Percentiles rank a stretch among this genome's conserved stretches.
Evolutionary conservation across 1,140 invertebrate genomes (phyloP).

Genomic region (Lordiphosa mommai): DNA sequence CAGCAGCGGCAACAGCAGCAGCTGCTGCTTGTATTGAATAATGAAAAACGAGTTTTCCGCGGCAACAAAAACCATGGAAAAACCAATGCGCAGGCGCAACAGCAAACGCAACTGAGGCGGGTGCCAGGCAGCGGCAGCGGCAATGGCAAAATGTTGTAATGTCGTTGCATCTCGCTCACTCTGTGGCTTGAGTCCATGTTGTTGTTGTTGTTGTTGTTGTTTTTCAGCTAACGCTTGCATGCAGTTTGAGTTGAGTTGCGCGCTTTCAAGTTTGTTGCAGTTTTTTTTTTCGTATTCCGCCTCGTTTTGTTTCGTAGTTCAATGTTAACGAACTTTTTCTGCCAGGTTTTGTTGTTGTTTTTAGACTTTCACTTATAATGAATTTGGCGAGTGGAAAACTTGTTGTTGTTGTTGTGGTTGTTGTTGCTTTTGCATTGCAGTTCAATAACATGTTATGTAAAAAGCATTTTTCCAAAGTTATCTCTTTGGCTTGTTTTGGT

Average conservation of each 20-base stretch:
- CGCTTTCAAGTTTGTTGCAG: conserved; percentile 33
- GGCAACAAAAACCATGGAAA: conserved; percentile 66
- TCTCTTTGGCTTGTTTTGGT: conserved; percentile 19
- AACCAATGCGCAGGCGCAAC: conserved; percentile 47
- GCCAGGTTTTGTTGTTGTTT: conserved; percentile 37
- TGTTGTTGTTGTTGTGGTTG: conserved; percentile 30
- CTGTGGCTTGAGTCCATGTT: no score
- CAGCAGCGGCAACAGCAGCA: conserved; percentile 32
- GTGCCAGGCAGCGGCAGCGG: conserved; percentile 40
- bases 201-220: no score
- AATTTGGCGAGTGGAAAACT: conserved; percentile 69
- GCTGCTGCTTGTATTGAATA: conserved; percentile 63
- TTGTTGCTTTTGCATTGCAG: conserved; percentile 53
- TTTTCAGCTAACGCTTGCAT: no score
- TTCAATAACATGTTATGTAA: conserved; percentile 80
- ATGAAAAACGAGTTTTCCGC: conserved; percentile 75
- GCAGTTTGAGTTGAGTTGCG: neutral
- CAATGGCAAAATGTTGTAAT: conserved; percentile 55
- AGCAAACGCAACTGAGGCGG: conserved; percentile 23
- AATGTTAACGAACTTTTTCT: conserved; percentile 79
- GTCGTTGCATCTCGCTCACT: conserved; percentile 30
- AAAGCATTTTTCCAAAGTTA: conserved; percentile 75
- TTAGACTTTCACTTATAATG: conserved; percentile 74
- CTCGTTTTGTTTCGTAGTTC: conserved; percentile 69
- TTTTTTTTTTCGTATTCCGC: conserved; percentile 44